Percentiles rank a stretch among this genome's conserved stretches.
phyloP scores from a whole-genome alignment of 1,140 invertebrate genomes.

The Calliphora vicina region DNA sequence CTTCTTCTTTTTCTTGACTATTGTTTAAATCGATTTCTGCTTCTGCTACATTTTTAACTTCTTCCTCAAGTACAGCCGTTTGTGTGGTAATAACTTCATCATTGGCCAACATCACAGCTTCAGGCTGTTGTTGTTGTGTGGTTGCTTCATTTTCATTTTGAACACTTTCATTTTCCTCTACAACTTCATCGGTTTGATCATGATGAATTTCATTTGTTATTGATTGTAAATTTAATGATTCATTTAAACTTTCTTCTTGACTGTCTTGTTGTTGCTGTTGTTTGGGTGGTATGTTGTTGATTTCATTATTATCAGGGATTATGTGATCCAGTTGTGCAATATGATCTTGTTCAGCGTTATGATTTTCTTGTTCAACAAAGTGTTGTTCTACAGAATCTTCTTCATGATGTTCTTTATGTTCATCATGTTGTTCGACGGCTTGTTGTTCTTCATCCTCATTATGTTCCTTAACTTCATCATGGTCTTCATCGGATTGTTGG shows the following conservation, averaged over 20 bases:
- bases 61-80: background rate
- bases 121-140: constrained; percentile 17
- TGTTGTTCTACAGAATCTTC: background rate
- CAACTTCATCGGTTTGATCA: background rate
- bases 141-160: constrained; percentile 25
- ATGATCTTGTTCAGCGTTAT: background rate
- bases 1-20: background rate
- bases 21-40: background rate
- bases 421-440: background rate
- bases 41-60: background rate
- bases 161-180: constrained; percentile 23
- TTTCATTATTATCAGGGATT: background rate
- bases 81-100: constrained; percentile 27
- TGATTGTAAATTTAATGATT: background rate
- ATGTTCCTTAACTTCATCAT: background rate
- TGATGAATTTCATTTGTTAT: constrained; percentile 17
- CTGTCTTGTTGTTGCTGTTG: background rate
- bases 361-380: background rate
- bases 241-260: constrained; percentile 7
- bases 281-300: background rate
- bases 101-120: background rate
- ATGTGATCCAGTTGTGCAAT: background rate
- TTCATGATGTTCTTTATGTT: background rate
- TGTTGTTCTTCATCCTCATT: background rate
- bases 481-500: background rate